Base-by-base conservation (phyloP, 2,113 vertebrate species). In the Oreochromis niloticus region DNA sequence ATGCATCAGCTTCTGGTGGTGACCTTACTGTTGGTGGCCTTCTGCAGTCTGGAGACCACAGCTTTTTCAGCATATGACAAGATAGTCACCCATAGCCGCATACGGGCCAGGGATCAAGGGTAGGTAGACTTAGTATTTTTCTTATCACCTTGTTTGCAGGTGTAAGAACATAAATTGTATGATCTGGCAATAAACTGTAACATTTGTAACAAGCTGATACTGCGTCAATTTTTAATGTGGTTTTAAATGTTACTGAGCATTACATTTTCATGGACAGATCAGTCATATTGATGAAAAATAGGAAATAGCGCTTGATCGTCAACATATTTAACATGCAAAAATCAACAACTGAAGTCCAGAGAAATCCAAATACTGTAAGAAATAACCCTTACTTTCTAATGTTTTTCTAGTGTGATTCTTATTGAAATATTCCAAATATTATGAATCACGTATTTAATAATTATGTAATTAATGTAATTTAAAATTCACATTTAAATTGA, bases 51-150 rank as follows among this genome's bases (percentile, higher is more conserved):
- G 85, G 96, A 97, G 87, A 93, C 89, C 66, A 96, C 96, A 92
- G 94, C 97, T 39, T 96, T 97, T 91, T 97, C 95, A 39, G 97
- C 97, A 83, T 99, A 99, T 94, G 98, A 99, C 97, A 99, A 98
- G 96, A 98, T 99, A 85, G 96, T 99, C 91, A 93, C 94, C 88
- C 99, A 99, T 55, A 99, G 99, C 93, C 97, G 99, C 87, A 99
- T 99, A 93, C 96, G 99, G 87, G 99, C 97, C 92, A 97, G 97
- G 50, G 97, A 96, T 1, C 95, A 99, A 88, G 99, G 99, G 99
- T 99, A 97, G 99, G 98, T 94, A 88, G 16, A 56, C 6, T 16
- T 16, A 9, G 1, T 12, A 27, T 55, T n/a, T 12, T 19, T 78
- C 1, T 2, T 50, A 41, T 66, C 6, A 22, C 3, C 8, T 32